Evolutionary conservation across 2,888 invertebrate species (phyloP), one percentile per base, ranked within the genome.

Genomic region (Ecliptopera silaceata): DNA sequence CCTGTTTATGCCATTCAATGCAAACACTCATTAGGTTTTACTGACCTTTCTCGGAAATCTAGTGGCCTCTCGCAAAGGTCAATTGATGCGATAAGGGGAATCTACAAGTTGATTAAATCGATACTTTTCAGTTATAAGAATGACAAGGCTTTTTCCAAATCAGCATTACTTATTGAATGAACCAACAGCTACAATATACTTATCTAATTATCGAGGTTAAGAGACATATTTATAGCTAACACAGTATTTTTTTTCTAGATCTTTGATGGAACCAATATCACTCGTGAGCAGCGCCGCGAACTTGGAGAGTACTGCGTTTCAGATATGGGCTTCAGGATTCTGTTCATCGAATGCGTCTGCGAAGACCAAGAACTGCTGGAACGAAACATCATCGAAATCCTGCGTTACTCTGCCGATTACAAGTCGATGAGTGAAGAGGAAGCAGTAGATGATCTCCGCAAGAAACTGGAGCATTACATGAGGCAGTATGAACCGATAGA

Each of bases 311-410:
- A 96, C 75, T 94, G 96, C 64, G 91, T 93, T 61, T 90, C 93
- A 5, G 93, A 95, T 64, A 92, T 95, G 86, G 95, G 96, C 58
- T 96, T 95, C 86, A 94, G 97, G 72, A 94, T 98, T 56, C 94
- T 98, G 78, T 98, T 98, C 88, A 95, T 98, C 65, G 98, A 98
- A 83, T 97, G 97, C 80, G 94, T 97, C 63, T 97, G 98, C 86
- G 96, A 97, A 70, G 97, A 98, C 65, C 88, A 91, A 50, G 86
- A 84, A 48, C 64, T 91, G 0, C 82, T 91, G 2, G 91, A 91
- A 64, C 79, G 86, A 55, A 90, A 91, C 71, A 92, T 92, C 60
- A 88, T 91, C 79, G 96, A 96, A 79, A 97, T 97, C 62, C 94
- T 97, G 66, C 94, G 95, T 55, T 95, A 96, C 84, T 97, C 96